Conservation (phyloP, 2,113 vertebrate species). For the Colistium nudipinnis region DNA sequence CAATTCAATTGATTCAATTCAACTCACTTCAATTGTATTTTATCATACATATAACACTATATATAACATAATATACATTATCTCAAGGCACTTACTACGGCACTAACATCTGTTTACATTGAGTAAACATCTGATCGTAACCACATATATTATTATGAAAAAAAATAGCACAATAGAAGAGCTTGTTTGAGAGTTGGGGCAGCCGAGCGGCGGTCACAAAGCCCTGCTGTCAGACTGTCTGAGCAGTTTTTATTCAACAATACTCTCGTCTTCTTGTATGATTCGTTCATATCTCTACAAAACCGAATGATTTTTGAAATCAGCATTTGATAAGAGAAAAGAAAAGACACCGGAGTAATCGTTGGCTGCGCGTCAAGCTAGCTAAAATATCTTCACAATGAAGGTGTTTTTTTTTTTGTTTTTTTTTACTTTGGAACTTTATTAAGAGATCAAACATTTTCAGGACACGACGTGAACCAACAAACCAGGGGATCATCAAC, state of each 20-base stretch:
- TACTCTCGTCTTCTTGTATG: no score
- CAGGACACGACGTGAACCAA: neutral
- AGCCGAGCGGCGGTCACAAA: neutral
- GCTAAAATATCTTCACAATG: neutral
- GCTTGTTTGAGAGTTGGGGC: neutral
- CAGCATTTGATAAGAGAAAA: neutral
- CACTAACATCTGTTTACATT: no score
- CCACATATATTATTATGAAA: neutral
- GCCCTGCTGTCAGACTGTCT: neutral
- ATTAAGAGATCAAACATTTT: neutral
- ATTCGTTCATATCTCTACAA: neutral
- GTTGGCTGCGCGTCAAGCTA: neutral
- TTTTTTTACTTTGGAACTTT: neutral
- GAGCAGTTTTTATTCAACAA: neutral
- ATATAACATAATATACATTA: no score
- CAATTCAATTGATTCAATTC: no score
- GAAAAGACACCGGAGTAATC: neutral
- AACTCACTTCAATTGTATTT: no score
- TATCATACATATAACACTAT: no score
- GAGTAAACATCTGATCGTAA: no score
- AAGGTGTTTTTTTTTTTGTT: neutral
- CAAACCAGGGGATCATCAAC: neutral
- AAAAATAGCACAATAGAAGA: neutral
- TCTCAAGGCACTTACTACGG: no score
- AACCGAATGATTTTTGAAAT: neutral